Evolutionary conservation across 2,888 invertebrate species (phyloP).

Genomic region (Celastrina argiolus): DNA sequence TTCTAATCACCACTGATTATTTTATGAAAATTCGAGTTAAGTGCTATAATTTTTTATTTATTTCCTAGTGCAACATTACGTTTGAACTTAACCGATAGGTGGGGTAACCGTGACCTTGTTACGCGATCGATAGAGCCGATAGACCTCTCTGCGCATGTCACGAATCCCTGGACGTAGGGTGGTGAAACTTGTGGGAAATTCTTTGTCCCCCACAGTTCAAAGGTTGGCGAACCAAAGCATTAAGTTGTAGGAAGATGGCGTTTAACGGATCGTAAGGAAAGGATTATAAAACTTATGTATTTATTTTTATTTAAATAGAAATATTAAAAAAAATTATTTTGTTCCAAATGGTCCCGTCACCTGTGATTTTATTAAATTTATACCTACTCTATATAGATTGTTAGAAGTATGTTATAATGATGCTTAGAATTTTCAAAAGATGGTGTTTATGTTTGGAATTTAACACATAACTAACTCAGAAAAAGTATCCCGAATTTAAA

Average conservation of each 20-base stretch:
- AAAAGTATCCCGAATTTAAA: not conserved
- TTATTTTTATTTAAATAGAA: too few relatives aligned
- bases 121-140: not conserved
- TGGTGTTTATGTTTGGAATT: not conserved
- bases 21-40: not conserved
- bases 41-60: not conserved
- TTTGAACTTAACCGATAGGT: conserved; percentile 1
- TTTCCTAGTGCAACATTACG: not conserved
- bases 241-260: not conserved
- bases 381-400: too few relatives aligned
- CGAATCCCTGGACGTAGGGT: not conserved
- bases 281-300: too few relatives aligned
- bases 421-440: not conserved
- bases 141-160: not conserved
- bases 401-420: not conserved
- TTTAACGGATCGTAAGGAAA: too few relatives aligned
- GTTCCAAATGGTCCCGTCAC: too few relatives aligned
- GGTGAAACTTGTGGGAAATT: not conserved
- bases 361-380: too few relatives aligned
- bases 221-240: not conserved
- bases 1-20: not conserved
- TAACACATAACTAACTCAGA: not conserved
- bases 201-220: not conserved
- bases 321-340: too few relatives aligned
- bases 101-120: not conserved